Evolutionary conservation across 2,888 invertebrate species (phyloP), one percentile per base, ranked within the genome.

Genomic region (Lasioglossum figueresi): DNA sequence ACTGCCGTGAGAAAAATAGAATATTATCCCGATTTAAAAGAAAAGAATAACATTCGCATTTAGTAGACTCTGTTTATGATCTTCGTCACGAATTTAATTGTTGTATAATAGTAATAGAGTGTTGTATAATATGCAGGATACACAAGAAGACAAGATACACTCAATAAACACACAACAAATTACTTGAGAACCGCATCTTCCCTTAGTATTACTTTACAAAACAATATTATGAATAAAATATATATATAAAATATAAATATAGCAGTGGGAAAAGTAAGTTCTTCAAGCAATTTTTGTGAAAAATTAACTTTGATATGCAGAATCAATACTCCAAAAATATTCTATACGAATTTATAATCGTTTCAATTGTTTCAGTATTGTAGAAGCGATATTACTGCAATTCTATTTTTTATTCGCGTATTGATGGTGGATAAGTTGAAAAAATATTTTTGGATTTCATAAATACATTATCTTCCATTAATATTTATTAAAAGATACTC

Each of bases 401-500:
- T 10, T 2, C 10, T 10, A 23, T 23, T 10, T 52, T 56, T n/a
- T n/a, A 56, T 3, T n/a, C 4, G 56, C 12, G n/a, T n/a, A n/a
- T 56, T 14, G 8, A 31, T 34, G 31, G 63, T 63, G 19, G 19
- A 19, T 31, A 63, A 31, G 31, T 43, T 31, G 63, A 19, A 37
- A 3, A 43, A 66, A 63, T 43, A 76, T 19, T 66, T 27, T 76
- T 76, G 31, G 31, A 31, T 76, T 77, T 52, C 31, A 56, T n/a
- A 16, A 43, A 80, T 56, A 45, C n/a, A 19, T 75, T 59, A 52
- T 73, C 45, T 70, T 52, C 52, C 27, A 52, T 16, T 27, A 80
- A 16, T 31, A 71, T 52, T 45, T 43, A 34, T 52, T 71, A 8
- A 80, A 59, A 2, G 19, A 75, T 31, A 52, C 76, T 75, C n/a